phyloP scores from a whole-genome alignment of 2,888 invertebrate genomes.

The Arenicola marina region DNA sequence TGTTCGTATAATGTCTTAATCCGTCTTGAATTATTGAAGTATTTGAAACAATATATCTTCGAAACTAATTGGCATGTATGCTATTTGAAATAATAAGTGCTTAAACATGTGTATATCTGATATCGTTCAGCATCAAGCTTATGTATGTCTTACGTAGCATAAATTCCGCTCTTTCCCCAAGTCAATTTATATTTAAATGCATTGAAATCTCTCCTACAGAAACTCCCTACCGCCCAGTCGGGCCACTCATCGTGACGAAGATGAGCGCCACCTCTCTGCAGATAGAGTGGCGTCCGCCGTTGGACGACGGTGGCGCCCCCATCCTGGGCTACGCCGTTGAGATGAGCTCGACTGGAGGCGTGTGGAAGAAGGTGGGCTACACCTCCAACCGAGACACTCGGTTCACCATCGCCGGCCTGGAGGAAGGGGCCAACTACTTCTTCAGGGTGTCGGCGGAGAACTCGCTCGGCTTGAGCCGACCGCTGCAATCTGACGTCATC shows the following conservation, averaged over 20 bases:
- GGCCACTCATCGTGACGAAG: conserved; percentile 37
- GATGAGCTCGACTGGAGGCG: conserved; percentile 33
- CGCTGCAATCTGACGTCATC: conserved; percentile 55
- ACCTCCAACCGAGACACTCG: conserved; percentile 27
- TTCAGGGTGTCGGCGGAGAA: conserved; percentile 57
- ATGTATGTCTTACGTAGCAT: no score
- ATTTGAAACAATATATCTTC: no score
- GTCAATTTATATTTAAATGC: no score
- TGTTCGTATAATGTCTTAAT: no score
- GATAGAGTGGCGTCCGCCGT: conserved; percentile 61
- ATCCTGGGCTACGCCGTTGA: conserved; percentile 56
- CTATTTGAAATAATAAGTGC: no score
- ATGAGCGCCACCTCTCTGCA: conserved; percentile 41
- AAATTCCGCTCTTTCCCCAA: no score
- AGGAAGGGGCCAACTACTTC: conserved; percentile 48
- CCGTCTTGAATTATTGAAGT: no score
- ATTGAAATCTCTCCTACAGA: conserved; percentile 20
- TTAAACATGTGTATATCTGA: no score
- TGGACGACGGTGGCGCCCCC: conserved; percentile 58
- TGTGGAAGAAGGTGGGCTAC: conserved; percentile 37
- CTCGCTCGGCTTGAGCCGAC: conserved; percentile 48
- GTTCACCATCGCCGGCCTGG: conserved; percentile 37
- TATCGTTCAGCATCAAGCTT: no score
- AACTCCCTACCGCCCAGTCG: conserved; percentile 34
- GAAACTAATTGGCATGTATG: no score